A percentile compares a stretch with the other conserved stretches of the same genome.
Evolutionary conservation across 2,888 invertebrate genomes (phyloP).

Genomic region (Parnassius glacialis): DNA sequence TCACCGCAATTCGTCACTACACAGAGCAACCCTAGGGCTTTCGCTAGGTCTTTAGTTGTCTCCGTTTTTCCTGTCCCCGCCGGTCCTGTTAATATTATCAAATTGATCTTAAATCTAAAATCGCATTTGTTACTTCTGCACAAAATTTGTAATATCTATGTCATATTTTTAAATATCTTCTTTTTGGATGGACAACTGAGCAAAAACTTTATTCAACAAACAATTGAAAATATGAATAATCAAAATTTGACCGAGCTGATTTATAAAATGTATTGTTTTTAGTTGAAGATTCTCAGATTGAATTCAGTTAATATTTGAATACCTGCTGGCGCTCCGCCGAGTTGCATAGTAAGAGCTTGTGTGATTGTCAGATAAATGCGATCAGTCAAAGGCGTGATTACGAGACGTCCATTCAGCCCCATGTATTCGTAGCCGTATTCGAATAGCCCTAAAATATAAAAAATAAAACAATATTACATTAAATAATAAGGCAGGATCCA

Average conservation of each 20-base stretch:
- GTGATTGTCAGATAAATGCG: slow-evolving; percentile 96
- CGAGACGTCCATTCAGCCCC: slow-evolving; percentile 94
- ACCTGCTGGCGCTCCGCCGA: slow-evolving; percentile 95
- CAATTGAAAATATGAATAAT: too few species aligned
- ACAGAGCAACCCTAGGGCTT: slow-evolving; percentile 90
- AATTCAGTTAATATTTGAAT: slow-evolving; percentile 24
- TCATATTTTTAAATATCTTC: too few species aligned
- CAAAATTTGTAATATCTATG: too few species aligned
- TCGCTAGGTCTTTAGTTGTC: slow-evolving; percentile 94
- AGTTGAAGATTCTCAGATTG: too few species aligned
- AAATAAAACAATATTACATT: background rate
- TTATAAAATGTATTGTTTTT: too few species aligned
- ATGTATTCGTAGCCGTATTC: slow-evolving; percentile 98
- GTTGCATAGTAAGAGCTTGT: slow-evolving; percentile 94
- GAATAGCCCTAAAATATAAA: slow-evolving; percentile 82
- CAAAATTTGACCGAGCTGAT: too few species aligned
- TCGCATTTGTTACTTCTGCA: too few species aligned
- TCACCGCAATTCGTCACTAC: slow-evolving; percentile 96
- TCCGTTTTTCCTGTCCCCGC: slow-evolving; percentile 95
- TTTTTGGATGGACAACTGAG: too few species aligned
- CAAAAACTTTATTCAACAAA: too few species aligned
- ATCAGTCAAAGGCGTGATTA: slow-evolving; percentile 95
- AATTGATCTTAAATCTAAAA: too few species aligned
- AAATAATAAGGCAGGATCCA: too few species aligned
- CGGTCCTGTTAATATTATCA: slow-evolving; percentile 71